Conservation (phyloP, 1,140 invertebrate genomes). For the Apis cerana region DNA sequence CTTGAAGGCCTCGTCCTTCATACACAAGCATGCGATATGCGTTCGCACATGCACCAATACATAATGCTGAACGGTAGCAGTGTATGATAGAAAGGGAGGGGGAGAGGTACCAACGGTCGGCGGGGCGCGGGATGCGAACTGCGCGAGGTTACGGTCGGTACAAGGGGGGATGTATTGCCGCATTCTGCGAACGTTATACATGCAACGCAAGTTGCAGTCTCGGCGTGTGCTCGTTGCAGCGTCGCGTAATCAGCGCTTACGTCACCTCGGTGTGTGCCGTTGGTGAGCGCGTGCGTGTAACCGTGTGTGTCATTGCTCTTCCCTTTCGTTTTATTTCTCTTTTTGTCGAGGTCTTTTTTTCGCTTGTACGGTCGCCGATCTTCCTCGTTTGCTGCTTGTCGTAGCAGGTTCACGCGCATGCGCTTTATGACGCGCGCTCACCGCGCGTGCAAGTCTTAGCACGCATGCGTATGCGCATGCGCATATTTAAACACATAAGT, state of each 20-base stretch:
- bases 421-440: too few species aligned
- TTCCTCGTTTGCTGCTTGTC: slow-evolving; percentile 22
- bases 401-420: not conserved
- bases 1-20: slow-evolving; percentile 70
- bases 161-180: slow-evolving; percentile 48
- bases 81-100: not conserved
- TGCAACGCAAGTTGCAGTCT: slow-evolving; percentile 43
- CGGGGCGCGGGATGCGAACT: not conserved
- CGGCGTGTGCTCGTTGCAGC: slow-evolving; percentile 46
- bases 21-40: slow-evolving; percentile 20
- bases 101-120: not conserved
- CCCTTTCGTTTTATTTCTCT: slow-evolving; percentile 19
- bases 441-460: not conserved
- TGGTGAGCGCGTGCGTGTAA: slow-evolving; percentile 36
- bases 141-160: slow-evolving; percentile 1
- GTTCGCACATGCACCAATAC: slow-evolving; percentile 28
- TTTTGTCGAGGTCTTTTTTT: not conserved
- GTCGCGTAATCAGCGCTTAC: slow-evolving; percentile 68
- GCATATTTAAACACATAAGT: not conserved
- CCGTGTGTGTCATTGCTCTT: slow-evolving; percentile 51
- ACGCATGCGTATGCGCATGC: not conserved
- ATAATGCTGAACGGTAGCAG: not conserved
- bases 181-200: slow-evolving; percentile 63
- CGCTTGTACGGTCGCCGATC: not conserved
- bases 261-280: slow-evolving; percentile 55